phyloP scores from a whole-genome alignment of 2,797 vertebrate species.

The Orientallactaga sibirica region DNA sequence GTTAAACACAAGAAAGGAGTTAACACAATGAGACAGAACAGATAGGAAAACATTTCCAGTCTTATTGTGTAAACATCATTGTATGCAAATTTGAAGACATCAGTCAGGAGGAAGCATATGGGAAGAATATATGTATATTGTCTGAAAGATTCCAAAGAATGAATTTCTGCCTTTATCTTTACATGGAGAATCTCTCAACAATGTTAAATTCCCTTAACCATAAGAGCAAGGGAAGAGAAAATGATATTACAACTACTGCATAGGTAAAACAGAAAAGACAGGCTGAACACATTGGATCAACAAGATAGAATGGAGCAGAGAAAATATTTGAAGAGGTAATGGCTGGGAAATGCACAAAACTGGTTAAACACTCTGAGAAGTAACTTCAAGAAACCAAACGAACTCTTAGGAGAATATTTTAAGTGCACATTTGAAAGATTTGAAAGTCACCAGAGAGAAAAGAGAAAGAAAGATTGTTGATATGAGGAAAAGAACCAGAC shows the following conservation, averaged over 20 bases:
- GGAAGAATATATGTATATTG: neutral
- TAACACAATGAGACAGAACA: neutral
- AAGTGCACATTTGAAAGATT: neutral
- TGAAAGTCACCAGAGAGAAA: neutral
- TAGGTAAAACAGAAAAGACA: neutral
- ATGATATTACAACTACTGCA: neutral
- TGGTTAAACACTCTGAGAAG: neutral
- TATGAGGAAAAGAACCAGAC: neutral
- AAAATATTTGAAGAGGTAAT: constrained; percentile 23
- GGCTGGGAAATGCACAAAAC: constrained; percentile 8
- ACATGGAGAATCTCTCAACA: neutral
- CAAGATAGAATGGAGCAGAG: neutral
- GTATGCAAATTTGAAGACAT: neutral
- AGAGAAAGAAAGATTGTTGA: neutral
- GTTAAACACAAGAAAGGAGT: neutral
- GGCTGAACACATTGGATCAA: neutral
- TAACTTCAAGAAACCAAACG: neutral
- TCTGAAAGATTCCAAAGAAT: neutral
- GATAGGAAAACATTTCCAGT: neutral
- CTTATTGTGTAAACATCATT: neutral
- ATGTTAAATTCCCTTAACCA: neutral
- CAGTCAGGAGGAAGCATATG: constrained; percentile 1
- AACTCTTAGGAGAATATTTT: neutral
- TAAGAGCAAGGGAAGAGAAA: neutral
- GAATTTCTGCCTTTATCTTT: constrained; percentile 49